phyloP scores from a whole-genome alignment of 2,113 vertebrate genomes.

The Orthonyx spaldingii region DNA sequence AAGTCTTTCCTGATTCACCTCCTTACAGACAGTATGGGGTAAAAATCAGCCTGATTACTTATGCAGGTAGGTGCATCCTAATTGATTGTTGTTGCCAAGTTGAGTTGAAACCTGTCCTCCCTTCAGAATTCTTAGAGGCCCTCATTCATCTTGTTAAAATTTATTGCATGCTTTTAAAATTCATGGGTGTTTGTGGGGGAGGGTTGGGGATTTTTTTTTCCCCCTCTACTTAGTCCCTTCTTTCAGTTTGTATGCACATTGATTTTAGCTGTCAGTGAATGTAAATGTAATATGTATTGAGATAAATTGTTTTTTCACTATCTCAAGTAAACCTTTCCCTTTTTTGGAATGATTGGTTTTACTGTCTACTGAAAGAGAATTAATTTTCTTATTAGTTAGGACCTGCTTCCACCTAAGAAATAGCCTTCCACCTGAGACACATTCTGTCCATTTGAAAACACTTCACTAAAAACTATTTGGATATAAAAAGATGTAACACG shows the following conservation, averaged over 20 bases:
- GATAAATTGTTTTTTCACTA: background rate
- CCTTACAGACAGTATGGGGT: background rate
- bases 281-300: background rate
- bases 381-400: background rate
- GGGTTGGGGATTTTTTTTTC: background rate
- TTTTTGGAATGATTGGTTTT: background rate
- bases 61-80: background rate
- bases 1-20: background rate
- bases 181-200: background rate
- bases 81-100: background rate
- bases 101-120: background rate
- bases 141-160: constrained; percentile 12
- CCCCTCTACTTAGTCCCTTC: background rate
- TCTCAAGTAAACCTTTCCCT: background rate
- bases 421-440: background rate
- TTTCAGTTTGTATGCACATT: background rate
- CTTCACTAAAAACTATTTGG: constrained; percentile 19
- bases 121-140: background rate
- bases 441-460: constrained; percentile 24
- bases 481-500: background rate
- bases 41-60: background rate
- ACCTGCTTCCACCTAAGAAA: background rate
- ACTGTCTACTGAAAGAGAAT: background rate
- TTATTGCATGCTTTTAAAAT: background rate
- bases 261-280: constrained; percentile 16